Conservation (phyloP, 2,888 invertebrate species). For the Clistopyga incitator region DNA sequence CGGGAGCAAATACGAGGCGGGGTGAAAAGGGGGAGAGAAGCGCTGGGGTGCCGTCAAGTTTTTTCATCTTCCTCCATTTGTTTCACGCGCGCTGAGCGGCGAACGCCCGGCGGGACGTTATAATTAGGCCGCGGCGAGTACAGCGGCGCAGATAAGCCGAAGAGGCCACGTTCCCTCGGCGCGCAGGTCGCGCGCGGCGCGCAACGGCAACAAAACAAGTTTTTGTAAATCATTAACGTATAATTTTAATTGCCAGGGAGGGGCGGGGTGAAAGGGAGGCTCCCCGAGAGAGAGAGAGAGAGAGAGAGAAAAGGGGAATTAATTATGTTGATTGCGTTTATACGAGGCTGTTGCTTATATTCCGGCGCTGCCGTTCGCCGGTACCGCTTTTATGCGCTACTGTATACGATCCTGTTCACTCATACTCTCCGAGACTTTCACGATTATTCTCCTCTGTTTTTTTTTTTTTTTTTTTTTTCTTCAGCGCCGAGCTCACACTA, state of each 20-base stretch:
- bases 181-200: slow-evolving; percentile 48
- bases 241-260: slow-evolving; percentile 79
- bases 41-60: slow-evolving; percentile 44
- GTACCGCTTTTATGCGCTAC: background rate
- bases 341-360: slow-evolving; percentile 60
- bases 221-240: slow-evolving; percentile 81
- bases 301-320: slow-evolving; percentile 61
- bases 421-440: slow-evolving; percentile 4
- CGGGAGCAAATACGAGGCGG: slow-evolving; percentile 49
- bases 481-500: background rate
- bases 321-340: slow-evolving; percentile 71
- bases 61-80: slow-evolving; percentile 73
- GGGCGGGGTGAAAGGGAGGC: slow-evolving; percentile 25
- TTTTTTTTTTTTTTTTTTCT: slow-evolving; percentile 10
- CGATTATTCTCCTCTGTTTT: background rate
- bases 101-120: slow-evolving; percentile 69
- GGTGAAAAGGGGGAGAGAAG: slow-evolving; percentile 6
- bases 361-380: slow-evolving; percentile 11
- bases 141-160: slow-evolving; percentile 73
- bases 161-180: slow-evolving; percentile 55
- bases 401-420: slow-evolving; percentile 9
- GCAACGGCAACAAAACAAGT: slow-evolving; percentile 78
- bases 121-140: slow-evolving; percentile 77
- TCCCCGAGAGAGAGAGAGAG: slow-evolving; percentile 32
- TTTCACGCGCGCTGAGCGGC: slow-evolving; percentile 60